A percentile compares a stretch with the other conserved stretches of the same genome.
Conservation (phyloP, 1,140 invertebrate genomes). For the Melanaphis sacchari region DNA sequence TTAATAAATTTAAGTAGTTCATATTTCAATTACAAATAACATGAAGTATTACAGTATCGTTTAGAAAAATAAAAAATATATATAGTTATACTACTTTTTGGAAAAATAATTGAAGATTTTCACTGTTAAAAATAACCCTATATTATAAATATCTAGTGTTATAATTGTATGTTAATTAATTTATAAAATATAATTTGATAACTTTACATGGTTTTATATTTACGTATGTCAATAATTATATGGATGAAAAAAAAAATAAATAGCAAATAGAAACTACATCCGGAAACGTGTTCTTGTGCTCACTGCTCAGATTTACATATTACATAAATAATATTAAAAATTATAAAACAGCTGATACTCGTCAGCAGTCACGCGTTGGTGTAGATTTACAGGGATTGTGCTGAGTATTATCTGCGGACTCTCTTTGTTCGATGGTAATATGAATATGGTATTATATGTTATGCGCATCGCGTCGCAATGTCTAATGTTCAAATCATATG, state of each 20-base stretch:
- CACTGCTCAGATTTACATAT: background rate
- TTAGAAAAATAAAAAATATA: background rate
- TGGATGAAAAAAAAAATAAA: background rate
- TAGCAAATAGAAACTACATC: background rate
- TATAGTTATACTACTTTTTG: background rate
- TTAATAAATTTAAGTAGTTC: slow-evolving; percentile 45
- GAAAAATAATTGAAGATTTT: background rate
- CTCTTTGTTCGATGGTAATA: background rate
- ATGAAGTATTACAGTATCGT: background rate
- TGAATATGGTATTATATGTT: background rate
- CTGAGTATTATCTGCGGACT: background rate
- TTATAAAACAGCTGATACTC: background rate
- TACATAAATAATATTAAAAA: background rate
- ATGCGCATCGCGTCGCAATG: background rate
- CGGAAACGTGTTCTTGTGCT: background rate
- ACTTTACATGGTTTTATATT: background rate
- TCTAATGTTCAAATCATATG: slow-evolving; percentile 5
- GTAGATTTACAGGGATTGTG: background rate
- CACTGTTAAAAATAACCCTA: background rate
- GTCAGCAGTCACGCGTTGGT: background rate
- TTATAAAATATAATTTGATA: background rate
- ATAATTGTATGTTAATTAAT: background rate
- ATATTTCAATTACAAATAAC: background rate
- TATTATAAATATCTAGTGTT: background rate
- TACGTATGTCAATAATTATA: background rate